A percentile compares a stretch with the other conserved stretches of the same genome.
Conservation (phyloP, 2,888 invertebrate genomes). For the Lithosia quadra region DNA sequence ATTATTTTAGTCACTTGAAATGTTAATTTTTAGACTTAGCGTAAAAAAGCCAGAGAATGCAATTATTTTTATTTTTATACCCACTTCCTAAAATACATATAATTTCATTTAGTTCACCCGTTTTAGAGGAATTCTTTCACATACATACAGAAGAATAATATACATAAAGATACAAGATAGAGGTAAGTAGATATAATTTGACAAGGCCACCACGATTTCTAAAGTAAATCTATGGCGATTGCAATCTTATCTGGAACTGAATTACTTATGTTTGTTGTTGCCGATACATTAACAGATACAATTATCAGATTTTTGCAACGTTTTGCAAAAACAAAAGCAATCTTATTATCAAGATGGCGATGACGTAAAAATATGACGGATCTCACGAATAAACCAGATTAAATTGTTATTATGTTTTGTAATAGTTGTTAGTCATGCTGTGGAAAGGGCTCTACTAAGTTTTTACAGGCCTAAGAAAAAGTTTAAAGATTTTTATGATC, state of each 20-base stretch:
- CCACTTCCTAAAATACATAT: too few species aligned
- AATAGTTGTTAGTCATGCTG: neutral
- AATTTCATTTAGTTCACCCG: neutral
- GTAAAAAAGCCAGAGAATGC: too few species aligned
- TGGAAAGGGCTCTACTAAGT: neutral
- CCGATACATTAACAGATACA: constrained; percentile 26
- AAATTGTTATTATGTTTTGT: constrained; percentile 4
- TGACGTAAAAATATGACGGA: constrained; percentile 29
- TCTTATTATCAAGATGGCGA: constrained; percentile 41
- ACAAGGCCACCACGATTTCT: constrained; percentile 16
- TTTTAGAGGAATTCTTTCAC: neutral
- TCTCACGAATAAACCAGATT: constrained; percentile 36
- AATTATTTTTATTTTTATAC: too few species aligned
- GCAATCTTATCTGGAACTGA: constrained; percentile 25
- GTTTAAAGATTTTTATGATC: too few species aligned
- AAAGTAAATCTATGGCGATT: constrained; percentile 9
- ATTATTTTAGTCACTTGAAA: too few species aligned
- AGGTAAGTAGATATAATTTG: neutral
- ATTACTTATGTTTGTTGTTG: constrained; percentile 17
- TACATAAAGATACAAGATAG: neutral
- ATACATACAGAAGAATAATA: too few species aligned
- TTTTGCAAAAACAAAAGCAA: constrained; percentile 29
- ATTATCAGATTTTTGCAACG: constrained; percentile 44
- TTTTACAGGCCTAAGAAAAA: neutral
- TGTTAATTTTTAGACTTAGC: too few species aligned